Evolutionary conservation across 1,140 invertebrate species (phyloP).

Genomic region (Aethina tumida): DNA sequence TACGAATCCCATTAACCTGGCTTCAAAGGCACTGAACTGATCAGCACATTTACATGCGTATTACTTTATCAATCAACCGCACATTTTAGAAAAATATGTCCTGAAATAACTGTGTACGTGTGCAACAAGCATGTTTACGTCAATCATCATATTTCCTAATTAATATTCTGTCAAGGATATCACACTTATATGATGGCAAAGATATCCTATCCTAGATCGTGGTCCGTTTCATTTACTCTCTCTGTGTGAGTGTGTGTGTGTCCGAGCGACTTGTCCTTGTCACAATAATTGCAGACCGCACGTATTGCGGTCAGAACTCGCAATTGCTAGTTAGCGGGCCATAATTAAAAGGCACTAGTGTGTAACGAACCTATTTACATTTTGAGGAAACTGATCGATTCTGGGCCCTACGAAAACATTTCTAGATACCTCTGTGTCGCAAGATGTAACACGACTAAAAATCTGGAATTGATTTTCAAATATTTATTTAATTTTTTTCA

Average conservation of each 20-base stretch:
- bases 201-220: not conserved
- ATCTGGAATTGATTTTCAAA: too few species aligned
- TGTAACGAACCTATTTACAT: too few species aligned
- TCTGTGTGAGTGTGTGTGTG: not conserved
- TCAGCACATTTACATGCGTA: not conserved
- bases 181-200: not conserved
- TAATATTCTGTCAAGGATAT: conserved; percentile 4
- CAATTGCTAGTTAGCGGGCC: not conserved
- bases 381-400: too few species aligned
- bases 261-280: not conserved
- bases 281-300: not conserved
- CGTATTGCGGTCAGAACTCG: too few species aligned
- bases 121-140: not conserved
- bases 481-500: too few species aligned
- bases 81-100: not conserved
- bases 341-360: not conserved
- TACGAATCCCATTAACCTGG: not conserved
- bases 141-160: conserved; percentile 1
- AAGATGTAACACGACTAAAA: too few species aligned
- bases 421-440: too few species aligned
- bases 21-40: not conserved
- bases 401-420: too few species aligned
- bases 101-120: not conserved
- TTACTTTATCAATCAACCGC: not conserved
- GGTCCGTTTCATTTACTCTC: not conserved